Evolutionary conservation across 2,113 vertebrate species (phyloP).

Genomic region (Cynopterus brachyotis): DNA sequence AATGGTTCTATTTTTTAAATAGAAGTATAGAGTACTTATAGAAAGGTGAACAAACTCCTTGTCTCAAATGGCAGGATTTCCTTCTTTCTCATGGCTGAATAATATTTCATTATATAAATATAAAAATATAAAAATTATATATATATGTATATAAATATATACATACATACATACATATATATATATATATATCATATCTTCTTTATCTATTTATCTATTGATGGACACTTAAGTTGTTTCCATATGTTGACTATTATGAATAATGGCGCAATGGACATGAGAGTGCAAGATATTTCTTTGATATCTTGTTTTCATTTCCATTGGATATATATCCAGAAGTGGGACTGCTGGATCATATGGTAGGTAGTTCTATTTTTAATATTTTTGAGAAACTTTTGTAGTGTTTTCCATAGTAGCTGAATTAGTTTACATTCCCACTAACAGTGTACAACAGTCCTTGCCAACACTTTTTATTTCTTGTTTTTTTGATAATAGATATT

Average conservation of each 20-base stretch:
- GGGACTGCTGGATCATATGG: background rate
- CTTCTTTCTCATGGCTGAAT: background rate
- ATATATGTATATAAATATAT: background rate
- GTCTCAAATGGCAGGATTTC: background rate
- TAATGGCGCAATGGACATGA: background rate
- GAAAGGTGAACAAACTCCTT: background rate
- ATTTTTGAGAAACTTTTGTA: background rate
- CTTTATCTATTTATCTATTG: background rate
- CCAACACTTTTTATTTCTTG: background rate
- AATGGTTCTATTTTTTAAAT: background rate
- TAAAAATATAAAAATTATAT: too few species aligned
- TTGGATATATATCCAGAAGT: background rate
- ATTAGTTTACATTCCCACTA: background rate
- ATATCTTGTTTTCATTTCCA: background rate
- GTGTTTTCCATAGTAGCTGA: background rate
- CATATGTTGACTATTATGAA: background rate
- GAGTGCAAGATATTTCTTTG: background rate
- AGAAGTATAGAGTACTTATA: background rate
- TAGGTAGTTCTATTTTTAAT: background rate
- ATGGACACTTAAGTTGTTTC: background rate
- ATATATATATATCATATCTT: background rate
- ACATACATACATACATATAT: too few species aligned
- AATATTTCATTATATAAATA: background rate
- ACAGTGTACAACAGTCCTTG: background rate
- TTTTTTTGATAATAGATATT: background rate